Evolutionary conservation across 2,888 invertebrate genomes (phyloP).

Genomic region (Leucophenga maculata): DNA sequence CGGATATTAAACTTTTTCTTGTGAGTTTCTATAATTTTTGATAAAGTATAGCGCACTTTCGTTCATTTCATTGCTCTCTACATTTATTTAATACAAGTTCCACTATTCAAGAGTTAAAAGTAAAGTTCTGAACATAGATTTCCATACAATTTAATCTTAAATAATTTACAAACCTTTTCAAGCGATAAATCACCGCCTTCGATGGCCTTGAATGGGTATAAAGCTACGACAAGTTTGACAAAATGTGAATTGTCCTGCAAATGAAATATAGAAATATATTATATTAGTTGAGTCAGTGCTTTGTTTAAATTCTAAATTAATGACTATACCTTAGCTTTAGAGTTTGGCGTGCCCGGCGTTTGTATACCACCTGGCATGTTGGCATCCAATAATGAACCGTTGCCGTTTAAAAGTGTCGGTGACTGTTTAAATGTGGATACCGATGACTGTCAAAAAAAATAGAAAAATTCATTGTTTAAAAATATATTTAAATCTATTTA

Average conservation of each 20-base stretch:
- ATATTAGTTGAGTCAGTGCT: slow-evolving; percentile 24
- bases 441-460: slow-evolving; percentile 62
- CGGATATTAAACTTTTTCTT: too few species aligned
- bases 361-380: slow-evolving; percentile 80
- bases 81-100: too few species aligned
- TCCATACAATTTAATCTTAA: too few species aligned
- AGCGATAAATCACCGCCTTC: slow-evolving; percentile 90
- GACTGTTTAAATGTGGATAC: slow-evolving; percentile 72
- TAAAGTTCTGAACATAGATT: too few species aligned
- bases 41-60: too few species aligned
- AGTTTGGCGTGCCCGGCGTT: slow-evolving; percentile 86
- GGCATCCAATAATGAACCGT: slow-evolving; percentile 70
- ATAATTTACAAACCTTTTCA: slow-evolving; percentile 80
- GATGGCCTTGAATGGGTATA: slow-evolving; percentile 92
- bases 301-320: not conserved
- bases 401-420: slow-evolving; percentile 71
- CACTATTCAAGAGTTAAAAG: too few species aligned
- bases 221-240: slow-evolving; percentile 87
- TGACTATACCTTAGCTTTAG: slow-evolving; percentile 81
- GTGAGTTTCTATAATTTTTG: too few species aligned
- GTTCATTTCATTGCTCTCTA: too few species aligned
- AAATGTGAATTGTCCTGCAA: slow-evolving; percentile 75
- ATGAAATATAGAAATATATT: slow-evolving; percentile 29
- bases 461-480: slow-evolving; percentile 15
- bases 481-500: not conserved